A percentile compares a stretch with the other conserved stretches of the same genome.
These are phyloP conservation scores for Idris sp. DNA, from an alignment of 1,140 invertebrate species.

Conservation along the genomic window DNA sequence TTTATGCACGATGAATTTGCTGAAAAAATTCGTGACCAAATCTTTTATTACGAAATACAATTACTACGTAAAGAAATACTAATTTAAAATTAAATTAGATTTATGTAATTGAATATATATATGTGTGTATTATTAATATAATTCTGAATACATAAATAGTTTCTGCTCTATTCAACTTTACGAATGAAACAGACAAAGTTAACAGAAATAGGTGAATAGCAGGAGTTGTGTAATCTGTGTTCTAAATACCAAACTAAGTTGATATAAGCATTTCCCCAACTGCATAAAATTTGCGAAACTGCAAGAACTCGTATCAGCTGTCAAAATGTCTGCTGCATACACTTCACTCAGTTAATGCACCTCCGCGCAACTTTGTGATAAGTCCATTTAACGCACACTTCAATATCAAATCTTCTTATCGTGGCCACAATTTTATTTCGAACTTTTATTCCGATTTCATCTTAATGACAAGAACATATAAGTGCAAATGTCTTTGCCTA, in stretches of 20 bases:
- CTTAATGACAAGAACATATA: conserved; percentile 22
- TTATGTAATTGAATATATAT: no score
- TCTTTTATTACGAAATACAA: no score
- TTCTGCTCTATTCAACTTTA: conserved; percentile 1
- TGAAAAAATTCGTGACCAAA: no score
- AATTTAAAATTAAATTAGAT: no score
- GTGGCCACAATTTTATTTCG: conserved; percentile 25
- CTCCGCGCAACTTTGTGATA: conserved; percentile 42
- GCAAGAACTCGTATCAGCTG: conserved; percentile 42
- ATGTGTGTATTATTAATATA: no score
- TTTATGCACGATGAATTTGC: no score
- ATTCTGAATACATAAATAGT: no score
- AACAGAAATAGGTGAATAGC: conserved; percentile 20
- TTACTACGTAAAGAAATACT: no score
- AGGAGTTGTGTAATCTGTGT: conserved; percentile 27
- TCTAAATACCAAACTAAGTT: conserved; percentile 42
- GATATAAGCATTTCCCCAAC: conserved; percentile 15
- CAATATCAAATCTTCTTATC: conserved; percentile 31
- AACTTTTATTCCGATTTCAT: conserved; percentile 33
- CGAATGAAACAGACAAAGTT: conserved; percentile 30
- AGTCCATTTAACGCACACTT: conserved; percentile 30
- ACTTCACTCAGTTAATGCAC: no score
- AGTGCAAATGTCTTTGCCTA: not conserved
- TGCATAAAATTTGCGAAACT: conserved; percentile 45
- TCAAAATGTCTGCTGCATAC: conserved; percentile 45